phyloP scores from a whole-genome alignment of 2,888 invertebrate species.

The Conus canariensis region DNA sequence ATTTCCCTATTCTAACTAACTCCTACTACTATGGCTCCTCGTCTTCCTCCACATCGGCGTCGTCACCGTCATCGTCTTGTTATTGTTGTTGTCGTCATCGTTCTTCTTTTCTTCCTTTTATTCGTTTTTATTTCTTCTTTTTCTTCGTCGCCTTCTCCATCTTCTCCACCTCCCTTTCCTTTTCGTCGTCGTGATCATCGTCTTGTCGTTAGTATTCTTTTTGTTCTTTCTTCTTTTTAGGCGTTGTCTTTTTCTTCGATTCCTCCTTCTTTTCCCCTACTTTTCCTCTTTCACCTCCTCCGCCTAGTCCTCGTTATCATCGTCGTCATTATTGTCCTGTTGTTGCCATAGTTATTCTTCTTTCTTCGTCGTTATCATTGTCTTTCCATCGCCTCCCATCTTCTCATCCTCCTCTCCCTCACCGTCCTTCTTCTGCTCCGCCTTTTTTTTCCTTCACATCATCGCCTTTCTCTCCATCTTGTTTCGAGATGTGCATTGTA shows the following conservation, averaged over 20 bases:
- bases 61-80: too few species aligned
- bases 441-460: background rate
- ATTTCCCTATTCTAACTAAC: background rate
- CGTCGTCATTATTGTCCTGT: background rate
- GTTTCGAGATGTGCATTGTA: too few species aligned
- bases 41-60: background rate
- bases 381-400: background rate
- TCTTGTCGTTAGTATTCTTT: background rate
- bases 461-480: background rate
- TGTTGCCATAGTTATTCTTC: background rate
- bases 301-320: background rate
- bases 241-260: background rate
- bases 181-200: too few species aligned
- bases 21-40: too few species aligned
- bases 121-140: background rate
- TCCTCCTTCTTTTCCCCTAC: background rate
- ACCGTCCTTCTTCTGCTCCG: background rate
- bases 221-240: background rate
- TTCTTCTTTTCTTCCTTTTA: too few species aligned
- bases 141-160: background rate
- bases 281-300: background rate
- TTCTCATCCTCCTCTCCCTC: background rate
- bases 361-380: background rate
- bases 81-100: too few species aligned
- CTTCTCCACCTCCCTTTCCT: background rate